Evolutionary conservation across 2,113 vertebrate genomes (phyloP).

Genomic region (Gracilinanus agilis): DNA sequence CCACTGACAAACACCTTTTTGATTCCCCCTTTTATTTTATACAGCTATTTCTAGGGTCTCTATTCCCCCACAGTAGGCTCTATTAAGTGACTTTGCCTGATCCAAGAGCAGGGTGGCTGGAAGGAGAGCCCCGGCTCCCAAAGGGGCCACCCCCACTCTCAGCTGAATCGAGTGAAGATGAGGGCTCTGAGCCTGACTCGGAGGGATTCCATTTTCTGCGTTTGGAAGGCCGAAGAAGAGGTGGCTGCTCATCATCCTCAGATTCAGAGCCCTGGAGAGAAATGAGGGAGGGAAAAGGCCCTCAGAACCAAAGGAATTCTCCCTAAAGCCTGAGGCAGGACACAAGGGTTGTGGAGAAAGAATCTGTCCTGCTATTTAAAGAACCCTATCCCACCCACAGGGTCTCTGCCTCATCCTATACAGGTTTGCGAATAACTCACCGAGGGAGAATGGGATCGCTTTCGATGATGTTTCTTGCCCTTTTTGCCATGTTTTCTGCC

Average conservation of each 20-base stretch:
- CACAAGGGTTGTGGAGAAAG: neutral
- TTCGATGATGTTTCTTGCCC: slow-evolving; percentile 85
- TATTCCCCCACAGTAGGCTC: neutral
- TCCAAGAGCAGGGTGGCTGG: slow-evolving; percentile 66
- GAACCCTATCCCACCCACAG: slow-evolving; percentile 11
- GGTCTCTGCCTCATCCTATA: neutral
- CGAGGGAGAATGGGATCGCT: slow-evolving; percentile 82
- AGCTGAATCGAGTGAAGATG: slow-evolving; percentile 84
- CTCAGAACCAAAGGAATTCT: too few species aligned
- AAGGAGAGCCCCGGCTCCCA: slow-evolving; percentile 73
- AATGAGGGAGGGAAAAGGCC: slow-evolving; percentile 1
- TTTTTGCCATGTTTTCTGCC: slow-evolving; percentile 84
- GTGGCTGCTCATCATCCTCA: slow-evolving; percentile 80
- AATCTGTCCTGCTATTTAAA: neutral
- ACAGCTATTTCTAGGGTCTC: neutral
- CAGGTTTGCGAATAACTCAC: slow-evolving; percentile 69
- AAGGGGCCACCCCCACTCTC: slow-evolving; percentile 71
- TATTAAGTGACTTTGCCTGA: slow-evolving; percentile 61
- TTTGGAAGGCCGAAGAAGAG: slow-evolving; percentile 78
- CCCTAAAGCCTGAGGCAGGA: neutral
- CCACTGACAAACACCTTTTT: neutral
- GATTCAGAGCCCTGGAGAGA: slow-evolving; percentile 83
- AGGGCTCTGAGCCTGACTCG: slow-evolving; percentile 83
- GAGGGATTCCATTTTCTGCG: slow-evolving; percentile 82
- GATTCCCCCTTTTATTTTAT: neutral